phyloP scores from a whole-genome alignment of 2,888 invertebrate genomes.

The Chrysolina oricalcia region DNA sequence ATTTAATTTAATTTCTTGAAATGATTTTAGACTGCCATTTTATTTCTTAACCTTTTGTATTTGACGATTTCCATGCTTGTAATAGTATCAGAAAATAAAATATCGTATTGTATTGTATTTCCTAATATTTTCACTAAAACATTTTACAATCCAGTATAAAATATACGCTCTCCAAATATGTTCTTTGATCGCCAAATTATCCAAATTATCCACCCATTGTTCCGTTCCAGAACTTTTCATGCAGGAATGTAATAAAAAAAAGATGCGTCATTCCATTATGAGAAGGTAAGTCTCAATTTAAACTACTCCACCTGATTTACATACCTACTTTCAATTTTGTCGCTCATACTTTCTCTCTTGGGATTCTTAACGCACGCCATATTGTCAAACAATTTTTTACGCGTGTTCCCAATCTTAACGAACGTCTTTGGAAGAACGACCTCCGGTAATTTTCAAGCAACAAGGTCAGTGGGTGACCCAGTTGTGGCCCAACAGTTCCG shows the following conservation, averaged over 20 bases:
- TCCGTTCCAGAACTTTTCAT: neutral
- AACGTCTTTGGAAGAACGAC: slow-evolving; percentile 47
- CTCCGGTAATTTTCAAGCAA: slow-evolving; percentile 61
- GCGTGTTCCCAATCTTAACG: slow-evolving; percentile 19
- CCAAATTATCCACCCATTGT: neutral
- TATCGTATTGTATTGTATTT: too few relatives aligned
- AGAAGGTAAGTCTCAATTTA: neutral
- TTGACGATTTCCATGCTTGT: too few relatives aligned
- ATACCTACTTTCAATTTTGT: slow-evolving; percentile 41
- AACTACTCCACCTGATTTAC: slow-evolving; percentile 27
- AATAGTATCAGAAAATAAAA: too few relatives aligned
- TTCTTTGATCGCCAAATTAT: neutral
- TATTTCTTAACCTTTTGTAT: too few relatives aligned
- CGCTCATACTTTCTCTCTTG: slow-evolving; percentile 34
- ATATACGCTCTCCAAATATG: too few relatives aligned
- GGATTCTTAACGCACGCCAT: slow-evolving; percentile 22
- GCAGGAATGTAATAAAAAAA: neutral
- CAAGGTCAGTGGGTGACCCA: slow-evolving; percentile 72
- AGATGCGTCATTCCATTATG: slow-evolving; percentile 11
- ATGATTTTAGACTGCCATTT: too few relatives aligned
- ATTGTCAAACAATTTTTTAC: slow-evolving; percentile 14
- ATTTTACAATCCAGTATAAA: too few relatives aligned
- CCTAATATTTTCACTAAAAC: too few relatives aligned
- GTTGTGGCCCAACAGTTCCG: slow-evolving; percentile 49
- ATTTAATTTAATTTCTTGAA: too few relatives aligned